Base-by-base conservation (phyloP, 2,797 vertebrate genomes). In the Etheostoma nigrum region DNA sequence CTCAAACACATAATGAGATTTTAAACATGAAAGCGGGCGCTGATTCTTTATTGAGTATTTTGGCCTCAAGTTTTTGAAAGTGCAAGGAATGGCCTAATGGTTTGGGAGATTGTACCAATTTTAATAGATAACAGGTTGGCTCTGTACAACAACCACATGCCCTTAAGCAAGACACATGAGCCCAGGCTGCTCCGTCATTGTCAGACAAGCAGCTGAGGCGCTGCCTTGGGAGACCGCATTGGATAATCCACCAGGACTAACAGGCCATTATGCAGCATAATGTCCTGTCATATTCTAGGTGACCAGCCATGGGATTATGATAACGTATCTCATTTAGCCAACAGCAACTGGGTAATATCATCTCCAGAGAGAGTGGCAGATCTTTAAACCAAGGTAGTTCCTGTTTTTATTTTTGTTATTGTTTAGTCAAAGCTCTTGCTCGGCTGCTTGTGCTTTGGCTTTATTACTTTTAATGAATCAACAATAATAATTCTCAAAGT, bases 241-340 rank as follows among this genome's bases (percentile, higher is more conserved):
- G 67, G 77, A 74, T 85, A 85, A 90, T 88, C 84, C 88, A 71
- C 76, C 73, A 83, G 87, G 83, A 84, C 85, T 75, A 88, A 78
- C 65, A 64, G 82, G 67, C 79, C 81, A 88, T 90, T 85, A 83
- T 78, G 72, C 61, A 49, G 75, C 10, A 13, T 85, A 81, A 91
- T 85, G 86, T 84, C 80, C 77, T 82, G 84, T 79, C 74, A 42
- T 72, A 75, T 67, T 67, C 23, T 27, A 55, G 67, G 72, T 88
- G 82, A 87, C 71, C 79, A 67, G 77, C 53, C 47, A 47, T 48
- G 69, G 70, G 60, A 76, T 74, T 71, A 65, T 78, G 76, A 82
- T 60, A 52, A 72, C 69, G 49, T 68, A 78, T 79, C 74, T 84
- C 81, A 85, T 87, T 84, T 67, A 33, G 71, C 61, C 63, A 42